phyloP scores from a whole-genome alignment of 2,888 invertebrate genomes.

The Eulithis testata region DNA sequence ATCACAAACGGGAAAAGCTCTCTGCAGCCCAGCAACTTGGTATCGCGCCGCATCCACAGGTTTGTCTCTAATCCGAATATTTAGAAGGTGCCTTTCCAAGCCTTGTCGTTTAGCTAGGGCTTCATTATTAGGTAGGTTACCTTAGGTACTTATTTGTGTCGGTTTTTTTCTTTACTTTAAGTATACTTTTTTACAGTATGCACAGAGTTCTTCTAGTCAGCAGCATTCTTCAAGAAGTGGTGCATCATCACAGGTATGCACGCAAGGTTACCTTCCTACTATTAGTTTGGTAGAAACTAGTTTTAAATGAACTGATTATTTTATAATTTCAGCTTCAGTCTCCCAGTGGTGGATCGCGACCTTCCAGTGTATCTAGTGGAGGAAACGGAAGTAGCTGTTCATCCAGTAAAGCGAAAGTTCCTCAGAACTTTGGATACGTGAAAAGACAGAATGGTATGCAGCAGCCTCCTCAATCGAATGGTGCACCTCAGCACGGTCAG shows the following conservation, averaged over 20 bases:
- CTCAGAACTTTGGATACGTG: slow-evolving; percentile 94
- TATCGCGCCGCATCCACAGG: slow-evolving; percentile 78
- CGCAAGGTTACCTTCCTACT: neutral
- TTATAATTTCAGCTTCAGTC: slow-evolving; percentile 73
- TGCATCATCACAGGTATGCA: slow-evolving; percentile 63
- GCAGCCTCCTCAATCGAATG: slow-evolving; percentile 74
- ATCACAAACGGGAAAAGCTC: slow-evolving; percentile 78
- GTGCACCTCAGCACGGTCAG: slow-evolving; percentile 70
- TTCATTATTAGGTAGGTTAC: too few relatives aligned
- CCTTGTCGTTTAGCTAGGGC: too few relatives aligned
- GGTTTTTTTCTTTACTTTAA: too few relatives aligned
- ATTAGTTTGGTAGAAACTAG: neutral
- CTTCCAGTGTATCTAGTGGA: slow-evolving; percentile 77
- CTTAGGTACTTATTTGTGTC: too few relatives aligned
- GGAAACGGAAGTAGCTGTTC: slow-evolving; percentile 83
- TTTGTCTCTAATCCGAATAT: slow-evolving; percentile 31
- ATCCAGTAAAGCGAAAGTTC: slow-evolving; percentile 88
- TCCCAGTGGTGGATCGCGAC: slow-evolving; percentile 77
- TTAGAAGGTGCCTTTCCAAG: too few relatives aligned
- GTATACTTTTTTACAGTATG: slow-evolving; percentile 61
- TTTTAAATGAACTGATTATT: slow-evolving; percentile 1
- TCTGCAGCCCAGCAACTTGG: slow-evolving; percentile 81
- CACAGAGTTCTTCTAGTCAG: slow-evolving; percentile 67
- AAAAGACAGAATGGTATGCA: slow-evolving; percentile 88
- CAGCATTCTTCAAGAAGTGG: slow-evolving; percentile 69